phyloP scores from a whole-genome alignment of 2,888 invertebrate genomes.

The Harpalus rufipes region DNA sequence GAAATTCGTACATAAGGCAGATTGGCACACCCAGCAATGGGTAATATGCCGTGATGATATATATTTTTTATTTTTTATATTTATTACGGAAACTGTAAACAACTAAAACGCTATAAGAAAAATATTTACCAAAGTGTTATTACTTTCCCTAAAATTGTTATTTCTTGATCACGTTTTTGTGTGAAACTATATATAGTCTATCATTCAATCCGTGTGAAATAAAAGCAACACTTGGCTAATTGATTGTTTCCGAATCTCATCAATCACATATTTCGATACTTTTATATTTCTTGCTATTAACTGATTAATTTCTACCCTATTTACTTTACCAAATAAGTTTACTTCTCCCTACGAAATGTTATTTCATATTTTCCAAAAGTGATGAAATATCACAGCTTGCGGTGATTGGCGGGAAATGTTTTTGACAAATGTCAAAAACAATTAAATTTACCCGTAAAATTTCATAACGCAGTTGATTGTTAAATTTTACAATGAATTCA shows the following conservation, averaged over 20 bases:
- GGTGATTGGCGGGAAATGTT: slow-evolving; percentile 20
- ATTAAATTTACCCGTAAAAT: slow-evolving; percentile 34
- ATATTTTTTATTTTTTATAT: too few relatives aligned
- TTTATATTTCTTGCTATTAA: slow-evolving; percentile 50
- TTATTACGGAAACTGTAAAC: too few relatives aligned
- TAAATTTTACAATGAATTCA: slow-evolving; percentile 5
- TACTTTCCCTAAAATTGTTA: background rate
- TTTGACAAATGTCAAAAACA: slow-evolving; percentile 48
- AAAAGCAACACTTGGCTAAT: slow-evolving; percentile 48
- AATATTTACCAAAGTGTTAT: background rate
- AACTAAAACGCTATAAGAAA: background rate
- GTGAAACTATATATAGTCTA: slow-evolving; percentile 27
- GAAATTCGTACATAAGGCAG: too few relatives aligned
- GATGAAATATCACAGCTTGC: slow-evolving; percentile 11
- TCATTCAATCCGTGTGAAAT: slow-evolving; percentile 21
- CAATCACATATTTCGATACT: slow-evolving; percentile 51
- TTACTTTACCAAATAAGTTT: slow-evolving; percentile 27
- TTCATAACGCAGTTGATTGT: slow-evolving; percentile 19
- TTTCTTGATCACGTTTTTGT: slow-evolving; percentile 6
- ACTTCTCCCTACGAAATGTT: background rate
- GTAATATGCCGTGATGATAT: too few relatives aligned
- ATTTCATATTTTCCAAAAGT: background rate
- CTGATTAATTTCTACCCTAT: slow-evolving; percentile 30
- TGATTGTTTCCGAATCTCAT: slow-evolving; percentile 35
- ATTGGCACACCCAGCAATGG: too few relatives aligned